Percentiles rank a stretch among this genome's conserved stretches.
Evolutionary conservation across 1,140 invertebrate species (phyloP).

Genomic region (Battus philenor): DNA sequence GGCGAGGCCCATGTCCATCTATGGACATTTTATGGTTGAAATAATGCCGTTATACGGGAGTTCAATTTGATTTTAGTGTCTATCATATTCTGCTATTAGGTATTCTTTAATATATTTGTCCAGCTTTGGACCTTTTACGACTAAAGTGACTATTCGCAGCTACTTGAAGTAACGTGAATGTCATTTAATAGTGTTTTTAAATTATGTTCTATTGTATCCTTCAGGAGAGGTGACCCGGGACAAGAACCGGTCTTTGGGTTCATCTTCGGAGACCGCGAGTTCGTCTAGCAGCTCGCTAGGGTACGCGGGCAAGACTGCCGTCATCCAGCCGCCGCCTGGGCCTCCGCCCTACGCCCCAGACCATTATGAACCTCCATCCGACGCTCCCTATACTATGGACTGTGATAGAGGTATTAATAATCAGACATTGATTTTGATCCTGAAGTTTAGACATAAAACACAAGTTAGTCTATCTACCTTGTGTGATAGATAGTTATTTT

Average conservation of each 20-base stretch:
- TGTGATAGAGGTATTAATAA: constrained; percentile 56
- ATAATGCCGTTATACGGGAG: no score
- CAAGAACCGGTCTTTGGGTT: constrained; percentile 37
- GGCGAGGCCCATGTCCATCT: no score
- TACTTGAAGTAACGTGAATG: no score
- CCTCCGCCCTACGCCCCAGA: constrained; percentile 34
- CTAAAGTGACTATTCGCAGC: background rate
- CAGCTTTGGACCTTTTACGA: background rate
- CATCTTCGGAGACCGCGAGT: constrained; percentile 52
- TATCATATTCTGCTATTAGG: no score
- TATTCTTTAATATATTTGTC: background rate
- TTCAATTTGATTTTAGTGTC: no score
- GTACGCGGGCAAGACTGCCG: constrained; percentile 33
- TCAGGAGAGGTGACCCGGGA: constrained; percentile 32
- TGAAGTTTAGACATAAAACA: no score
- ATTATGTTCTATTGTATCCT: background rate
- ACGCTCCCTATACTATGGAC: constrained; percentile 45
- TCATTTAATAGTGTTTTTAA: no score
- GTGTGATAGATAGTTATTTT: no score
- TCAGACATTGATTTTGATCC: no score
- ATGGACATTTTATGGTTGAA: no score
- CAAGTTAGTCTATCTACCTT: no score
- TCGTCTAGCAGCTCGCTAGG: constrained; percentile 54
- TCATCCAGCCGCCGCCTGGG: constrained; percentile 43
- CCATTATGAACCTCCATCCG: constrained; percentile 34